Base-by-base conservation (phyloP, 2,113 vertebrate genomes). In the Diadophis punctatus region DNA sequence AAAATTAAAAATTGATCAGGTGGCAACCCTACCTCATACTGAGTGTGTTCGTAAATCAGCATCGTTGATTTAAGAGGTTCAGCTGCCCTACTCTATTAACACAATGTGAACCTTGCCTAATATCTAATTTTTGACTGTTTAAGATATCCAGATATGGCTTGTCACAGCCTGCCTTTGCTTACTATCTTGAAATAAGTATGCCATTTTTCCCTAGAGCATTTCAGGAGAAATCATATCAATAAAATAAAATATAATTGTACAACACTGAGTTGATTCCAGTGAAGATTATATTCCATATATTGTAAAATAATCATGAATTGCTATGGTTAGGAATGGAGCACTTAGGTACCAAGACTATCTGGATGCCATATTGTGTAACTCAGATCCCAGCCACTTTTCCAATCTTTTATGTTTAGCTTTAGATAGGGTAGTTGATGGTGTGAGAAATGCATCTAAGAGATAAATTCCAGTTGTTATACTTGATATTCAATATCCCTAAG, bases 11-110 rank as follows among this genome's bases (percentile, higher is more conserved):
- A 52, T 30, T 86, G 92, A 89, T 48, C 56, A 46, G 80, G 92
- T 86, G 92, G n/a, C 52, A 86, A 43, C 52, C 90, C 90, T 88
- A 88, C 87, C 93, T 91, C 93, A 91, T 56, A 58, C 12, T 27
- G 14, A 85, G 86, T 60, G n/a, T 56, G 86, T 84, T 56, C 20
- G 23, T 88, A 25, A 48, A 34, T 80, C 90, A 91, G 74, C 39
- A 20, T 56, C 10, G 6, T 91, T 91, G 89, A 49, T 49, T 27
- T 10, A 63, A 90, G 46, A 91, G 63, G 52, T 68, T 60, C 52
- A 58, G 68, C 39, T 53, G 27, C 8, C 52, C 90, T 88, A 80
- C 22, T 16, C 86, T 88, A 58, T 22, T 7, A 90, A 52, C 51
- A 46, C 60, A 80, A 92, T 86, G 56, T 89, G 68, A 91, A 60